phyloP scores from a whole-genome alignment of 2,888 invertebrate genomes.

The Lathronympha strigana region DNA sequence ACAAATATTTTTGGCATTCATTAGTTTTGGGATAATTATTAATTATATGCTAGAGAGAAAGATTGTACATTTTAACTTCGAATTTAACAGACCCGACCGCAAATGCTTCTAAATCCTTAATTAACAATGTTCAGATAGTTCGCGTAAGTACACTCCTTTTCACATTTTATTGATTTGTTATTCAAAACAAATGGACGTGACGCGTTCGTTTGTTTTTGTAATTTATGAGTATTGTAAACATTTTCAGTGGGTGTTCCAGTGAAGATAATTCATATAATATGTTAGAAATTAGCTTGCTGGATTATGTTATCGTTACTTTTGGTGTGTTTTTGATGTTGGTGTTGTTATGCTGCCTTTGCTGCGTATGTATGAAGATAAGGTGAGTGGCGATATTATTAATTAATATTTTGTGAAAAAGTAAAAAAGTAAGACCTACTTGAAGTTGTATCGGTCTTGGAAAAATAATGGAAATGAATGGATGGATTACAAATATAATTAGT shows the following conservation, averaged over 20 bases:
- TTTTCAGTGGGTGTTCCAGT: constrained; percentile 17
- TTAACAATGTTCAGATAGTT: background rate
- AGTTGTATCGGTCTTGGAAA: too few relatives aligned
- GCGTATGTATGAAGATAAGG: constrained; percentile 69
- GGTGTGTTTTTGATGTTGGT: constrained; percentile 57
- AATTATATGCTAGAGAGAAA: background rate
- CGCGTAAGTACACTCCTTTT: constrained; percentile 5
- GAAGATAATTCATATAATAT: constrained; percentile 29
- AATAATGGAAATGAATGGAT: too few relatives aligned
- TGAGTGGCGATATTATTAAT: constrained; percentile 46
- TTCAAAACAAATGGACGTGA: background rate
- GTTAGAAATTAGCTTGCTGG: constrained; percentile 53
- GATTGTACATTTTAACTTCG: background rate
- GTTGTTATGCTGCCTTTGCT: constrained; percentile 62
- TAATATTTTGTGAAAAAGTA: too few relatives aligned
- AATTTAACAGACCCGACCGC: background rate
- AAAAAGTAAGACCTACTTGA: too few relatives aligned
- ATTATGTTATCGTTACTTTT: constrained; percentile 57
- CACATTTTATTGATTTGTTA: constrained; percentile 13
- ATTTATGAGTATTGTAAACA: background rate
- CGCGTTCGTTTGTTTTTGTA: constrained; percentile 5
- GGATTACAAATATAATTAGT: too few relatives aligned
- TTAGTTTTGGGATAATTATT: background rate
- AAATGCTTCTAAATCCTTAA: background rate
- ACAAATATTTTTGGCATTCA: constrained; percentile 3